A percentile compares a stretch with the other conserved stretches of the same genome.
Evolutionary conservation across 2,113 vertebrate genomes (phyloP).

Genomic region (Nanorana parkeri): DNA sequence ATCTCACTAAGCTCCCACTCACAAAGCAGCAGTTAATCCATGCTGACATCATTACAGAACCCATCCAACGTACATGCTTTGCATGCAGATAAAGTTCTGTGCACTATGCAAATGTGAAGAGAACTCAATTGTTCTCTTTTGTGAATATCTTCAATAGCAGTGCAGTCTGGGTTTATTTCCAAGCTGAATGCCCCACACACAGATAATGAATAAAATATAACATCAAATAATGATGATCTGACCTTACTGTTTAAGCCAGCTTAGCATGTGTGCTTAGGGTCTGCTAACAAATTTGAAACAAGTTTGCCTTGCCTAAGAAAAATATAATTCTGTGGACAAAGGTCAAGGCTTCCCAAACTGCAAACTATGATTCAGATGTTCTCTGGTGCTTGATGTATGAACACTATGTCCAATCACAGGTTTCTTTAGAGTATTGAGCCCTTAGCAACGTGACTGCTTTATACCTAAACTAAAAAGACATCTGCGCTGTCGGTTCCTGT

Average conservation of each 20-base stretch:
- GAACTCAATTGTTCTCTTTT: conserved; percentile 26
- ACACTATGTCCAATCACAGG: no score
- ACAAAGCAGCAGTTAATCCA: conserved; percentile 47
- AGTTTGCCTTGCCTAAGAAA: neutral
- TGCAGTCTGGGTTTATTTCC: conserved; percentile 6
- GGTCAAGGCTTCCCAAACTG: neutral
- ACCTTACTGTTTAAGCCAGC: neutral
- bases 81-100: conserved; percentile 8
- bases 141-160: neutral
- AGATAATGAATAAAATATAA: conserved; percentile 37
- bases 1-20: conserved; percentile 46
- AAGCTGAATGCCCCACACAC: neutral
- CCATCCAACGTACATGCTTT: conserved; percentile 8
- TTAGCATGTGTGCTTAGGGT: neutral
- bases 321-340: neutral
- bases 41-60: conserved; percentile 26
- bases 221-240: neutral
- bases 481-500: no score
- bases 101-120: conserved; percentile 13
- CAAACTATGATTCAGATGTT: no score
- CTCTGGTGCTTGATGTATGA: no score
- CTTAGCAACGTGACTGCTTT: no score
- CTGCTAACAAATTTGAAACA: neutral
- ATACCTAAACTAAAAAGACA: no score
- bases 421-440: no score